These are phyloP conservation scores for Rhogogaster chlorosoma DNA, from an alignment of 2,888 invertebrate species.

Conservation along the genomic window DNA sequence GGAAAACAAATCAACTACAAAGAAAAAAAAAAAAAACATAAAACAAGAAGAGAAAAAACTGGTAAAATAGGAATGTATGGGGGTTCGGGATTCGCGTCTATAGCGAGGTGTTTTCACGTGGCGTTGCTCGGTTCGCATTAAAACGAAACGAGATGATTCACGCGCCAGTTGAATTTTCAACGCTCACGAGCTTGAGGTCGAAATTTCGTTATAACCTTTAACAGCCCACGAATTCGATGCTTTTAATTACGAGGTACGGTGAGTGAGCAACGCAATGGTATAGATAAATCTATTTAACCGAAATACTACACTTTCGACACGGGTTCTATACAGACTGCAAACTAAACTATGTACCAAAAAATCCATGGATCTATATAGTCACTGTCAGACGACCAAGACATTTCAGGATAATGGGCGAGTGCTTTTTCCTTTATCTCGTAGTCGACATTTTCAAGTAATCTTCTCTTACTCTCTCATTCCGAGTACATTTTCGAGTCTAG, in stretches of 20 bases:
- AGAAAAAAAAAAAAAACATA: background rate
- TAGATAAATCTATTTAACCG: conserved; percentile 26
- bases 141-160: conserved; percentile 39
- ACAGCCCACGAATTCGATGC: conserved; percentile 31
- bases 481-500: background rate
- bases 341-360: background rate
- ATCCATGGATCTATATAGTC: background rate
- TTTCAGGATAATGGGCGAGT: background rate
- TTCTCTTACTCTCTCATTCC: background rate
- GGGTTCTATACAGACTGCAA: background rate
- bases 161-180: conserved; percentile 43
- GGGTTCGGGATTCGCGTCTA: conserved; percentile 24
- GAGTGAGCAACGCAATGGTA: conserved; percentile 14
- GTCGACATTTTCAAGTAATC: conserved; percentile 18
- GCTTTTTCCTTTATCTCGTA: conserved; percentile 6
- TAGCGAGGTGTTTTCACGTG: conserved; percentile 39
- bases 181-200: conserved; percentile 18
- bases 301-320: background rate
- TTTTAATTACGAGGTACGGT: conserved; percentile 35
- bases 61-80: background rate
- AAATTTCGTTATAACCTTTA: conserved; percentile 36
- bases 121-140: conserved; percentile 36
- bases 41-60: background rate
- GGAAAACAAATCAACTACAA: background rate
- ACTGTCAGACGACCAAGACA: background rate